Evolutionary conservation across 2,113 vertebrate species (phyloP), one percentile per base, ranked within the genome.

Genomic region (Anhinga anhinga): DNA sequence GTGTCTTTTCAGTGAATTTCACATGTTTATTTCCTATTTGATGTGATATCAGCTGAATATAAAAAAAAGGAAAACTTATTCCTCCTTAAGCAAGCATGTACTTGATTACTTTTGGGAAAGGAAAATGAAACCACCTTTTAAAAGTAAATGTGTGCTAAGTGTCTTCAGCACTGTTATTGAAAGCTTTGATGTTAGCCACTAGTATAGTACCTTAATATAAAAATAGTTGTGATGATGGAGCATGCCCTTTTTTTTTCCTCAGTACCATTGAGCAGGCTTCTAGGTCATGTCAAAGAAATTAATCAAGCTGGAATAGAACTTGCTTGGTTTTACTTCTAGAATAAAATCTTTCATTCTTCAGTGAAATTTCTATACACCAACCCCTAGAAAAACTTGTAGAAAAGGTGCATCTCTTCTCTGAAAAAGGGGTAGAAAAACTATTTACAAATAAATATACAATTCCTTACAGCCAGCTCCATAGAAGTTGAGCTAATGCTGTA

Each of bases 361-460:
- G 29, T 42, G 44, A 67, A 63, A 50, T 50, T 49, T 71, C 29
- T 58, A 1, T 85, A 26, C 2, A 17, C 11, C 3, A 19, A 3
- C 10, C 14, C 7, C 6, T 58, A 29, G 45, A 55, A 72, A 36
- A 63, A 6, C 59, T 89, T 90, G 8, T 53, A 34, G 45, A 47
- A 73, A 70, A 89, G 8, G 4, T 59, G 3, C 2, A n/a, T 82
- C 9, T 52, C 9, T 73, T 44, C 7, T 63, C 29, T 80, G 15
- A 15, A 56, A 55, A 29, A 27, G 17, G 15, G 2, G 1, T 30
- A 5, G n/a, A 52, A 77, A 50, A 72, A 9, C 1, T n/a, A 2
- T 44, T 61, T 87, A 12, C 9, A 52, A 40, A 47, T 79, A 58
- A 65, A 38, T 52, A 10, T 0, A 17, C 5, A 20, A 23, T 56